Evolutionary conservation across 2,888 invertebrate species (phyloP).

Genomic region (Timema podura): DNA sequence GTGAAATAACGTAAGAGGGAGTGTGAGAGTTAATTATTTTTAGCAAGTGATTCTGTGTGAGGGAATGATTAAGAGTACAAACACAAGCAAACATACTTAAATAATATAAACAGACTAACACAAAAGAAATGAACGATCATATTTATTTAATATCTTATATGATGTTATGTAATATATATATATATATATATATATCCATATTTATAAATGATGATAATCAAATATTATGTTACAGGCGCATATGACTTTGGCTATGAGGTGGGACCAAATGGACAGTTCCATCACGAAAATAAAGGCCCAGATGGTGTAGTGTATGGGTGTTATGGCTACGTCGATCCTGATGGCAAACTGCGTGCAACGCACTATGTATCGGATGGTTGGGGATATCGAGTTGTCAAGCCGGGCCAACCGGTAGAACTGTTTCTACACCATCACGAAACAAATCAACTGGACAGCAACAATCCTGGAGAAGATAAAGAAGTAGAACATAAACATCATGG

Average conservation of each 20-base stretch:
- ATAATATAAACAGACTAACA: no score
- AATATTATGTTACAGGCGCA: conserved; percentile 50
- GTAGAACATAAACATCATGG: conserved; percentile 48
- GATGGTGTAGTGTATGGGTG: conserved; percentile 77
- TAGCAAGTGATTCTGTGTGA: no score
- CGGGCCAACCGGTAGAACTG: conserved; percentile 64
- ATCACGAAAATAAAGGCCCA: conserved; percentile 70
- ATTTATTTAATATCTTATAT: not conserved
- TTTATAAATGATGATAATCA: no score
- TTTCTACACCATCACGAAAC: conserved; percentile 51
- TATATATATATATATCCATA: no score
- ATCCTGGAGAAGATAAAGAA: conserved; percentile 27
- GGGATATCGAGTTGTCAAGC: conserved; percentile 70
- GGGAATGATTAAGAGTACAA: no score
- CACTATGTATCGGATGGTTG: conserved; percentile 75
- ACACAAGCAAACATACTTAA: no score
- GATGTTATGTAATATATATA: no score
- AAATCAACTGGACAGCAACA: not conserved
- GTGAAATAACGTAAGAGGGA: no score
- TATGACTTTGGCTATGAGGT: conserved; percentile 77
- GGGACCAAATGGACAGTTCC: conserved; percentile 70
- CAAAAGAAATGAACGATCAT: no score
- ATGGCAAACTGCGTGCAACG: conserved; percentile 60
- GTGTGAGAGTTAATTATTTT: no score
- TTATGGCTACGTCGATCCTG: conserved; percentile 71